Conservation (phyloP, 2,888 invertebrate genomes). For the Acrocyrtus sp. region DNA sequence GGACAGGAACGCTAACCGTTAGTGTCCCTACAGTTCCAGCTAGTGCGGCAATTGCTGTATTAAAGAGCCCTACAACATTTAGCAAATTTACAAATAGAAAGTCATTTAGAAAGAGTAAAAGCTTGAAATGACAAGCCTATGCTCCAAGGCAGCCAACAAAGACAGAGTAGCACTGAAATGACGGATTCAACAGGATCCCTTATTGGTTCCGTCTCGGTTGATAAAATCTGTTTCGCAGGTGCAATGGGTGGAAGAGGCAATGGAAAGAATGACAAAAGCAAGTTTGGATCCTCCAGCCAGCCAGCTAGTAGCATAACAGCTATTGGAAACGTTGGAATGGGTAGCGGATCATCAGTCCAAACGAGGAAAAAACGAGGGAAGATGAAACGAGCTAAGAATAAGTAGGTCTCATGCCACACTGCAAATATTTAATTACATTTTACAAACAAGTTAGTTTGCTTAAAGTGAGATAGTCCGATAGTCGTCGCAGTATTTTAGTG, state of each 20-base stretch:
- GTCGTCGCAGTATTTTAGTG: too few relatives aligned
- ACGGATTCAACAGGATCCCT: constrained; percentile 2
- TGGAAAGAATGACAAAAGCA: not conserved
- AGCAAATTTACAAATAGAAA: not conserved
- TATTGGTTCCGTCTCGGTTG: not conserved
- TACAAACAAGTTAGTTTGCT: too few relatives aligned
- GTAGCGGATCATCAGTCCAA: not conserved
- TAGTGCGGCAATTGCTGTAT: not conserved
- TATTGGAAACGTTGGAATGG: not conserved
- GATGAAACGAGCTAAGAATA: constrained; percentile 40
- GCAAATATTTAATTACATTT: too few relatives aligned
- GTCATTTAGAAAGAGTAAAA: constrained; percentile 11
- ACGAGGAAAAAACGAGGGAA: constrained; percentile 31
- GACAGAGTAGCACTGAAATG: not conserved
- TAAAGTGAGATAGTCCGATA: too few relatives aligned
- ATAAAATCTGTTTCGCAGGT: not conserved
- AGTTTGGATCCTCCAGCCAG: not conserved
- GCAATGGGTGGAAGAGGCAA: too few relatives aligned
- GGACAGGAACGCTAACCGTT: constrained; percentile 17
- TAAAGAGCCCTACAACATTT: too few relatives aligned
- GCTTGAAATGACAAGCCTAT: constrained; percentile 5
- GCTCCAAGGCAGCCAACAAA: not conserved
- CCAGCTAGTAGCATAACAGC: too few relatives aligned
- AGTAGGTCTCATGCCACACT: too few relatives aligned
- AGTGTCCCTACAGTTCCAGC: constrained; percentile 20